phyloP scores from a whole-genome alignment of 2,113 vertebrate species.

The Rhombomys opimus region DNA sequence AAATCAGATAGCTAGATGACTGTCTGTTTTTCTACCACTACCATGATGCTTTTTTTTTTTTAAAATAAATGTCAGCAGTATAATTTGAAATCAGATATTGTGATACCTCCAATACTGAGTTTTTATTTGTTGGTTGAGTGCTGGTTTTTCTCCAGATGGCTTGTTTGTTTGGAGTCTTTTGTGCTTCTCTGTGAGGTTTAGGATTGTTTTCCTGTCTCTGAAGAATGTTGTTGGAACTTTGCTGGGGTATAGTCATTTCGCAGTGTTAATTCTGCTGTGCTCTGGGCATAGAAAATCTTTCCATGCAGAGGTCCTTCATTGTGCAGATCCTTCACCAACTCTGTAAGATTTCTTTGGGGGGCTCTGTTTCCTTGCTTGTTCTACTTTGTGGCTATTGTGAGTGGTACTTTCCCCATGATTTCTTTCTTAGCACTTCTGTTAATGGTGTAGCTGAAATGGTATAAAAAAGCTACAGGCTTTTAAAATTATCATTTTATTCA shows the following conservation, averaged over 20 bases:
- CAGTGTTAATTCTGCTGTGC: background rate
- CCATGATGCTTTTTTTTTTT: background rate
- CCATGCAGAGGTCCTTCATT: background rate
- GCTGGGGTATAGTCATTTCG: background rate
- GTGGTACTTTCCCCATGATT: background rate
- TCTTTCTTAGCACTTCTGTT: background rate
- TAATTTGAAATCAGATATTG: background rate
- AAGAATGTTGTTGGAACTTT: background rate
- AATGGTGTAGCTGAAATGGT: background rate
- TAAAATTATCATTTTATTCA: background rate
- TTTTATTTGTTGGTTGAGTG: background rate
- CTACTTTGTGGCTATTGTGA: background rate
- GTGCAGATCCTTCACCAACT: background rate
- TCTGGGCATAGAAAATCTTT: background rate
- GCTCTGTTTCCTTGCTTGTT: background rate
- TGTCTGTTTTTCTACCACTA: background rate
- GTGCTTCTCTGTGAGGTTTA: background rate
- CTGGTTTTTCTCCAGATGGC: background rate
- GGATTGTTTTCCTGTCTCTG: background rate
- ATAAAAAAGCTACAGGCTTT: background rate
- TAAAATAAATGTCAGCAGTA: background rate
- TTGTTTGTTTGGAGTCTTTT: background rate
- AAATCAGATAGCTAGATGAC: background rate
- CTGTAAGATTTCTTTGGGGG: background rate
- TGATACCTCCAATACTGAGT: background rate